phyloP scores from a whole-genome alignment of 2,113 vertebrate genomes.

The Muntiacus muntjak region DNA sequence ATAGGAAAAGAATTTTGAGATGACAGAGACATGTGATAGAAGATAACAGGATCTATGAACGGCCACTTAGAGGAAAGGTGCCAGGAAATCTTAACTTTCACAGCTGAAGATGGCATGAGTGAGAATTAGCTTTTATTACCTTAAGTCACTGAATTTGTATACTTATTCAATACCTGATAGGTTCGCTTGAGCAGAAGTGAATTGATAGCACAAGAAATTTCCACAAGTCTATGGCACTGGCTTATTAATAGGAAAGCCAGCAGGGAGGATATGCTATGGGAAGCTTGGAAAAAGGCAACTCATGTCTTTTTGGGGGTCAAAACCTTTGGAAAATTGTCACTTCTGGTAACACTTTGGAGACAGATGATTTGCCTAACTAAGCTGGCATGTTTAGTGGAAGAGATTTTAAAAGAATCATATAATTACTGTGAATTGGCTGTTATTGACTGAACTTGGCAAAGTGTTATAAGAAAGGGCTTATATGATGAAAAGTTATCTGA shows the following conservation, averaged over 20 bases:
- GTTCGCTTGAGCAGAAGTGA: not conserved
- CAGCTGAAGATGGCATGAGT: not conserved
- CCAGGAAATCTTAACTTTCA: not conserved
- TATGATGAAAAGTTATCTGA: not conserved
- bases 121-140: not conserved
- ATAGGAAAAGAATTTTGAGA: not conserved
- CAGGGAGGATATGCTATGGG: not conserved
- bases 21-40: not conserved
- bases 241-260: not conserved
- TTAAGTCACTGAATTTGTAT: not conserved
- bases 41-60: not conserved
- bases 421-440: not conserved
- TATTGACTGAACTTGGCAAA: not conserved
- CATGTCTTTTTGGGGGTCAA: not conserved
- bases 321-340: not conserved
- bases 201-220: not conserved
- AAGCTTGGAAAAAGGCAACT: not conserved
- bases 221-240: not conserved
- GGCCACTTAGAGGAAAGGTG: not conserved
- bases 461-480: not conserved
- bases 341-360: not conserved
- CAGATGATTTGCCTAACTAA: not conserved
- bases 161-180: not conserved
- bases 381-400: not conserved
- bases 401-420: not conserved